Percentiles rank a stretch among this genome's conserved stretches.
Conservation (phyloP, 2,113 vertebrate genomes). For the Catagonus wagneri region DNA sequence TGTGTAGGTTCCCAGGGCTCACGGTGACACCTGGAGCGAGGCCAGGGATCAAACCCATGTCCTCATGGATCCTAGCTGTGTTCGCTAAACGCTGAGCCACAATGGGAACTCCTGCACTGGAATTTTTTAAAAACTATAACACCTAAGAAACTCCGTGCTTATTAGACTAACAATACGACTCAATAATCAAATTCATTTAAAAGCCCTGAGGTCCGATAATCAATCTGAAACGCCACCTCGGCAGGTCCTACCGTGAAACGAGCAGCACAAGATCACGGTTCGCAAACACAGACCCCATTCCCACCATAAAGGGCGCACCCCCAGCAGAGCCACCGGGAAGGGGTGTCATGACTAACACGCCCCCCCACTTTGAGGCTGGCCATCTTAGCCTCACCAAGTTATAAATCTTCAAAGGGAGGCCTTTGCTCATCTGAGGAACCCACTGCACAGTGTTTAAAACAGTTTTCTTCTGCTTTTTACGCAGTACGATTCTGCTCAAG, state of each 20-base stretch:
- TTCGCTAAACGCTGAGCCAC: no score
- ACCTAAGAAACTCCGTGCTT: neutral
- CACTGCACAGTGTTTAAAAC: neutral
- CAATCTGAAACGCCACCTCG: neutral
- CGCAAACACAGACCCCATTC: fast-evolving
- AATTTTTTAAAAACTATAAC: neutral
- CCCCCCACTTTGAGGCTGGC: fast-evolving
- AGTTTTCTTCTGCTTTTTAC: neutral
- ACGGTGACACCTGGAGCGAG: no score
- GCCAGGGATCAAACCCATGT: no score
- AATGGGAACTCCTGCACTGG: no score
- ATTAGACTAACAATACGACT: neutral
- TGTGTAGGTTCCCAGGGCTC: no score
- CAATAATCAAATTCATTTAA: neutral
- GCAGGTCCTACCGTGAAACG: neutral
- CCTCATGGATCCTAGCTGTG: no score
- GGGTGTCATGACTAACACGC: fast-evolving
- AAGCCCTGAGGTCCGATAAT: neutral
- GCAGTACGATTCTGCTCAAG: neutral
- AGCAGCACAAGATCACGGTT: fast-evolving
- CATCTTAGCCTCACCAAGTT: neutral
- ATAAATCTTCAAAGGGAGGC: neutral
- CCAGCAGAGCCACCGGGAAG: fast-evolving
- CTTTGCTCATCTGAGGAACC: neutral
- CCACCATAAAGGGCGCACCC: fast-evolving